phyloP scores from a whole-genome alignment of 2,888 invertebrate species.

The Plutella xylostella region DNA sequence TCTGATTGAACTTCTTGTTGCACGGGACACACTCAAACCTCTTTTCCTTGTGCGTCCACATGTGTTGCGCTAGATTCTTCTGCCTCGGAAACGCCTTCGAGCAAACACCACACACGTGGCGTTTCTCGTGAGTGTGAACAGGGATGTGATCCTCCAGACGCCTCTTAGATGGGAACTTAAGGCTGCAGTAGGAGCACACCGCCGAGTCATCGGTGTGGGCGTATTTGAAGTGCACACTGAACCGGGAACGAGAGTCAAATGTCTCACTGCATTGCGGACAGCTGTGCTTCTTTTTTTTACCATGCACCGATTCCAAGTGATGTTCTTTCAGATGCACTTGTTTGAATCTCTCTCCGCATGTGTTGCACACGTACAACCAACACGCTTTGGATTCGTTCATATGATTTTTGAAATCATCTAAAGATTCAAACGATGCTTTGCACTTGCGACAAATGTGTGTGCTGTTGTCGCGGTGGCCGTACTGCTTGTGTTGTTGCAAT shows the following conservation, averaged over 20 bases:
- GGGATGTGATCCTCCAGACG: neutral
- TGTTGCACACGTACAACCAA: constrained; percentile 33
- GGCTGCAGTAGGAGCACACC: constrained; percentile 30
- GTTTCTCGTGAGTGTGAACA: constrained; percentile 32
- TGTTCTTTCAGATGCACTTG: constrained; percentile 1
- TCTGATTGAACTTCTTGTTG: constrained; percentile 52
- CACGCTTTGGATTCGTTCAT: constrained; percentile 29
- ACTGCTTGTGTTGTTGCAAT: too few relatives aligned
- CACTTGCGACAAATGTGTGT: neutral
- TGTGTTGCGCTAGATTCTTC: constrained; percentile 44
- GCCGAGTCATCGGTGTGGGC: constrained; percentile 15
- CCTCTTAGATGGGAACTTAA: constrained; percentile 22
- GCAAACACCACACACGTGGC: constrained; percentile 39
- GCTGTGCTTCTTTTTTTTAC: neutral
- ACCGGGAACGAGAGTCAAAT: neutral
- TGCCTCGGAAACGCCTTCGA: constrained; percentile 47
- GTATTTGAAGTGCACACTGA: neutral
- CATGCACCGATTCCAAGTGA: constrained; percentile 8
- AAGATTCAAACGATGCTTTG: neutral
- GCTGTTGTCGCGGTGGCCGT: neutral
- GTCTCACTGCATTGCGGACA: constrained; percentile 5
- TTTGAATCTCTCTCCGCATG: constrained; percentile 37
- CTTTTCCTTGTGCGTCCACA: constrained; percentile 43
- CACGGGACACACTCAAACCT: constrained; percentile 35
- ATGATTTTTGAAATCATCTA: constrained; percentile 18